Evolutionary conservation across 2,113 vertebrate genomes (phyloP).

Genomic region (Zosterops pallidus): DNA sequence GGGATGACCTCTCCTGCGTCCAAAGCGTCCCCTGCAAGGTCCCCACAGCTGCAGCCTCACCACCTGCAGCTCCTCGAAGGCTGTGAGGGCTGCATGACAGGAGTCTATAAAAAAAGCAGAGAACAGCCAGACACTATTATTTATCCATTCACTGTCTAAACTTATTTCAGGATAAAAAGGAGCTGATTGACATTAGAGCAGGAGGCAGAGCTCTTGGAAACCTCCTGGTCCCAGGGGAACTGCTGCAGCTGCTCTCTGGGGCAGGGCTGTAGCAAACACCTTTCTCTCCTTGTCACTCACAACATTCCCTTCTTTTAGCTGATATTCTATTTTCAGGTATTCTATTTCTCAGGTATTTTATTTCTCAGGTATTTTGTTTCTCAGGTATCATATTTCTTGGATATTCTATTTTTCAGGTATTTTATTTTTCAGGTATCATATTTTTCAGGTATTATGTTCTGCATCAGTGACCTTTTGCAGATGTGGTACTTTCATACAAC

Average conservation of each 20-base stretch:
- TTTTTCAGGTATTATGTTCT: background rate
- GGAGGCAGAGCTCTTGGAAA: background rate
- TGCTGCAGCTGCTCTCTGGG: background rate
- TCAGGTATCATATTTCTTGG: background rate
- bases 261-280: background rate
- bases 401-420: accelerated
- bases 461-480: background rate
- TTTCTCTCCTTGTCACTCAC: background rate
- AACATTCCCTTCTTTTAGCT: background rate
- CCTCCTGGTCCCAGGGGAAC: background rate
- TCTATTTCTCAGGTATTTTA: background rate
- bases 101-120: background rate
- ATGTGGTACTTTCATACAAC: background rate
- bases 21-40: background rate
- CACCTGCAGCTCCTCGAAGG: background rate
- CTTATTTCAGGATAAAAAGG: background rate
- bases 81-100: background rate
- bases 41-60: background rate
- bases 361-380: background rate
- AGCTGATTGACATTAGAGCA: background rate
- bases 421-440: background rate
- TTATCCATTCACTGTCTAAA: background rate
- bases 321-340: background rate
- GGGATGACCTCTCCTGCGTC: background rate
- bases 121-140: background rate